Base-by-base conservation (phyloP, 2,797 vertebrate species). In the Rhynchotus rufescens region DNA sequence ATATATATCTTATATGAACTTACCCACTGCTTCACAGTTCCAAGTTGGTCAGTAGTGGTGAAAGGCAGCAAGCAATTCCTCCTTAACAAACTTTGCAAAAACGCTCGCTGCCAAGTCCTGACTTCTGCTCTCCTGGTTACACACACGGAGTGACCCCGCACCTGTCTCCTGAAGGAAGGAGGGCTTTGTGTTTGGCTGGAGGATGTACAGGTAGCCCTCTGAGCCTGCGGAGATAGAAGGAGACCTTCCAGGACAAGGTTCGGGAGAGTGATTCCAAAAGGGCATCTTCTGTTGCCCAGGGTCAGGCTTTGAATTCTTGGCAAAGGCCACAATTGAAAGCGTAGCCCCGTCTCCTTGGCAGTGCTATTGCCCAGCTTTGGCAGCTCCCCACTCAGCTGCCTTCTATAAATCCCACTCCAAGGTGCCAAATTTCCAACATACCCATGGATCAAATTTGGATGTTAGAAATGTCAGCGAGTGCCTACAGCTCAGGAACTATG, bases 361-460 rank as follows among this genome's bases (percentile, higher is more conserved):
- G 34, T 0, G 3, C 40, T 81, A 16, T 13, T 86, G 42, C 57
- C 77, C 44, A 77, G 40, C 13, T 67, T 76, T 91, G 78, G 75
- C 90, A 92, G 36, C 32, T 88, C 19, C 30, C 40, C 19, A 28
- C 17, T 82, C 68, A 71, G 40, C 44, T 91, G 86, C 40, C 54
- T 91, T 88, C 65, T 49, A 81, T 44, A 91, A 66, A 93, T 81
- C 67, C 56, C 44, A 38, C 30, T 67, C 30, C 23, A 64, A 69
- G 61, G 47, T 71, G 76, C 88, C 57, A 65, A 88, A 92, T 92
- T 88, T 88, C 61, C 81, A 86, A 56, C 71, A 81, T 85, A 62
- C 25, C 7, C 42, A 11, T 28, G 51, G 69, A 83, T 90, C 82
- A 89, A 54, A 85, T 92, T 83, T 76, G 44, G 26, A 79, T 73